Evolutionary conservation across 2,113 vertebrate species (phyloP), one percentile per base, ranked within the genome.

Genomic region (Rhadina sibilatrix): DNA sequence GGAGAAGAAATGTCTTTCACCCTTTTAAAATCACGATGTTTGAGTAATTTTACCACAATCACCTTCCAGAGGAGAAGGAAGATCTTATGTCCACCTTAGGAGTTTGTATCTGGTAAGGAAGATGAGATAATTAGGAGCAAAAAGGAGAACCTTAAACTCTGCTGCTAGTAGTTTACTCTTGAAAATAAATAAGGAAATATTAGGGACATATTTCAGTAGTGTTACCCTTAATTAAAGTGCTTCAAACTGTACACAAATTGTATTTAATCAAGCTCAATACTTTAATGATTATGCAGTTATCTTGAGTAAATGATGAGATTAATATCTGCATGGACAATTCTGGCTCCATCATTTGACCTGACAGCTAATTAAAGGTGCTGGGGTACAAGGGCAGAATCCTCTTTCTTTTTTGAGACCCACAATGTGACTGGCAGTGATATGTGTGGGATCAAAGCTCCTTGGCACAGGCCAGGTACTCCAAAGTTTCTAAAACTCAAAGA

Each of bases 141-240:
- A 86, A 53, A 25, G 4, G 18, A 57, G 42, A 85, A 57, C 14
- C 4, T 44, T 33, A 49, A 63, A 50, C 21, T 86, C 50, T 57
- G 31, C 4, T 69, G 2, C 16, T 38, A 12, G 24, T 6, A 25
- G 11, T 33, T 56, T 56, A 69, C 27, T 42, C 13, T 10, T 27
- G 11, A 9, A 78, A 74, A 53, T 22, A 5, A 49, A 79, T 28
- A 42, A 25, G 8, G 5, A 27, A 69, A 31, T n/a, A 57, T 80
- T 59, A 44, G 2, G 20, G 9, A 76, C 0, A 1, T 15, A 10
- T 72, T 83, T 52, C 19, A 30, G 8, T 23, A 27, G 13, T 15
- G 15, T 33, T 27, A 13, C 3, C 8, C 6, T 1, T 76, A 37
- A 72, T 69, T 76, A 68, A 59, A 47, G 20, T 25, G 12, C 49